These are phyloP conservation scores for Sussaba pulchella DNA, from an alignment of 2,888 invertebrate genomes.

Conservation along the genomic window DNA sequence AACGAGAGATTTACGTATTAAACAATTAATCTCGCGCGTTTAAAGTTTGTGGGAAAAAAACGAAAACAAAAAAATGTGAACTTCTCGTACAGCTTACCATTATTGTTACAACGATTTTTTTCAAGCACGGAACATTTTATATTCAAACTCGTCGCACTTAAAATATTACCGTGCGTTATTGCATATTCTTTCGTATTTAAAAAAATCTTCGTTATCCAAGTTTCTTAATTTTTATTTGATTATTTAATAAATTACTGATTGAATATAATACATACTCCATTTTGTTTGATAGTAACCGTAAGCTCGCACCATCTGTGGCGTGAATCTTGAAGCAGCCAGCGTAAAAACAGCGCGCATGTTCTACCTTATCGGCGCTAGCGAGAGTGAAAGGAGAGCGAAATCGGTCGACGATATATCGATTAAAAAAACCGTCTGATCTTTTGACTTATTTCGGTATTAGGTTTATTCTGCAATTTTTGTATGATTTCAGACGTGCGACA, in stretches of 20 bases:
- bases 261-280: background rate
- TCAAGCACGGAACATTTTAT: no score
- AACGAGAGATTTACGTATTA: no score
- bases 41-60: background rate
- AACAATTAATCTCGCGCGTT: constrained; percentile 29
- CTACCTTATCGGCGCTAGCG: constrained; percentile 54
- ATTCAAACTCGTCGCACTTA: no score
- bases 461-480: background rate
- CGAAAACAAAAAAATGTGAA: background rate
- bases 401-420: background rate
- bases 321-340: constrained; percentile 63
- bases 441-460: background rate
- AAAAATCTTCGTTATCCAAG: no score
- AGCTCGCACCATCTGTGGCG: constrained; percentile 76
- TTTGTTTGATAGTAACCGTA: constrained; percentile 59
- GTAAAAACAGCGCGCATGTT: constrained; percentile 9
- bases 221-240: no score
- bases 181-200: no score
- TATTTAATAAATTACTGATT: no score
- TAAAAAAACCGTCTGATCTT: background rate
- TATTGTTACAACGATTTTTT: background rate
- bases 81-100: background rate
- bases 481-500: constrained; percentile 84
- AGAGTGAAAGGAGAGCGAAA: constrained; percentile 29
- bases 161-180: no score